These are phyloP conservation scores for Volucella inanis DNA, from an alignment of 2,888 invertebrate genomes.

Conservation along the genomic window DNA sequence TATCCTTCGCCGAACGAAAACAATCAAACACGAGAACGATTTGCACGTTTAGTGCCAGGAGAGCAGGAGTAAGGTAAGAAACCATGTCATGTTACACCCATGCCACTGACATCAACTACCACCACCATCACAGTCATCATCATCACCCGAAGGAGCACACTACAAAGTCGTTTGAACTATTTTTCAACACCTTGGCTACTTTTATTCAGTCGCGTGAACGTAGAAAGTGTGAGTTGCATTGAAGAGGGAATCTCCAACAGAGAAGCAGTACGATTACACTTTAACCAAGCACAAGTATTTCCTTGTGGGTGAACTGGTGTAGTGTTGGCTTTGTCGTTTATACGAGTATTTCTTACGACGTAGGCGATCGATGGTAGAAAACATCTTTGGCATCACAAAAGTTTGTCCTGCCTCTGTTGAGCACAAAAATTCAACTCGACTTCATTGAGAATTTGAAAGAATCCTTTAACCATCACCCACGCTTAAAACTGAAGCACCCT, in stretches of 20 bases:
- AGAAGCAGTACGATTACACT: conserved; percentile 13
- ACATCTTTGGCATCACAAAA: conserved; percentile 55
- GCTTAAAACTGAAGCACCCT: conserved; percentile 14
- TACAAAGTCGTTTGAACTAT: conserved; percentile 70
- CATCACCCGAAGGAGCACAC: conserved; percentile 45
- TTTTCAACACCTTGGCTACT: conserved; percentile 71
- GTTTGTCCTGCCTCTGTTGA: conserved; percentile 28
- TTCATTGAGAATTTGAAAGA: conserved; percentile 38
- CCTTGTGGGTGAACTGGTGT: conserved; percentile 22
- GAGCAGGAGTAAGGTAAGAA: not conserved
- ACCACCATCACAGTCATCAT: conserved; percentile 5
- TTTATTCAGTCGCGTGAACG: conserved; percentile 55
- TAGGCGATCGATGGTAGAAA: conserved; percentile 38
- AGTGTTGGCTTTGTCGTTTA: not conserved
- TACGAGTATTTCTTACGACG: not conserved
- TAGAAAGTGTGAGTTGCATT: conserved; percentile 35
- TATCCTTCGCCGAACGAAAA: conserved; percentile 19
- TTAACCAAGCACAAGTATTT: conserved; percentile 25
- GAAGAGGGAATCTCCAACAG: not conserved
- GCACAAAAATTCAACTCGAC: conserved; percentile 28
- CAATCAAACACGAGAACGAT: conserved; percentile 63
- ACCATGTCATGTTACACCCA: conserved; percentile 17
- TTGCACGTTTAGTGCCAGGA: conserved; percentile 55
- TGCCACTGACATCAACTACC: too few relatives aligned
- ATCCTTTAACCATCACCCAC: not conserved